Base-by-base conservation (phyloP, 2,113 vertebrate species). In the Lasiurus cinereus region DNA sequence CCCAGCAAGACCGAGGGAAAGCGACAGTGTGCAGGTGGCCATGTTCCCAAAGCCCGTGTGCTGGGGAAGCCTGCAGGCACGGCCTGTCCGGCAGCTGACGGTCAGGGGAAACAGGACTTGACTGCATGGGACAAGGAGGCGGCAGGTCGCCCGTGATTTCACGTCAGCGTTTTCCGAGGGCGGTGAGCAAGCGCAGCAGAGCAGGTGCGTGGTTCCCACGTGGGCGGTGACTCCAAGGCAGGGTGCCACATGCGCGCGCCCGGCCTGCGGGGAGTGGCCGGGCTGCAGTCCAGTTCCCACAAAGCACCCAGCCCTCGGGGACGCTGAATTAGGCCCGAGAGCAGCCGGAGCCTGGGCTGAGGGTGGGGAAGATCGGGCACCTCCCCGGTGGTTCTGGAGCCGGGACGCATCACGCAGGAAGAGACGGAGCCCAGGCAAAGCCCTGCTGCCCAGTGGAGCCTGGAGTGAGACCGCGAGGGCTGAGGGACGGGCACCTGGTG, bases 191-290 rank as follows among this genome's bases (percentile, higher is more conserved):
- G 46, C 27, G n/a, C 70, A 43, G 48, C 48, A 50, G 48, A 50
- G 48, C 48, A 15, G 48, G 48, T 13, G 13, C 48, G 3, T 50
- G 11, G 5, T 33, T 21, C 33, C 59, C n/a, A 2, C 6, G 54
- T 13, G 56, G 43, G 83, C 33, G 36, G 67, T 69, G 11, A 16
- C 50, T 46, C 46, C 5, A 27, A 27, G 24, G 59, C 1, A 2
- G 13, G 13, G 15, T 9, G 39, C 39, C 31, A 1, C 39, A 0
- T 16, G 12, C 31, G 16, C 22, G 54, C 31, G 4, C 48, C 31
- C 2, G 2, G 2, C 11, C 16, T 29, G n/a, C 29, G 15, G 22
- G 31, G 6, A 8, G 52, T 2, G 31, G 33, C 0, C 3, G 31
- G 31, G 50, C 59, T 11, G 46, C 72, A 43, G 10, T 56, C 64